These are phyloP conservation scores for Calosoma granatense DNA, from an alignment of 1,140 invertebrate species.

Conservation along the genomic window DNA sequence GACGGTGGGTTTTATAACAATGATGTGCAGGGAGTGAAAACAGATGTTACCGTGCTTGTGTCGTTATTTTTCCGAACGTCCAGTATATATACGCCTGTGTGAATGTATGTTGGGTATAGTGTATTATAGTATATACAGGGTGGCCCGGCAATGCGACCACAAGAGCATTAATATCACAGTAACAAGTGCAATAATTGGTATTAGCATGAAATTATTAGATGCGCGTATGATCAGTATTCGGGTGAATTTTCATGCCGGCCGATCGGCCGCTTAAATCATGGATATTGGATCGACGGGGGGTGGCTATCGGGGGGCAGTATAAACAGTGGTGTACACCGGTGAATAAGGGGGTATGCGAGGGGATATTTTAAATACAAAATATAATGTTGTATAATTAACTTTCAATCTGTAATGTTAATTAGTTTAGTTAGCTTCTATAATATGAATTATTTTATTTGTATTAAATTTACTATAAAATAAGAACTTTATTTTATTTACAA, in stretches of 20 bases:
- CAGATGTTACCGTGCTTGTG: not conserved
- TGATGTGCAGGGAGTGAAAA: too few relatives aligned
- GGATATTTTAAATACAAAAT: too few relatives aligned
- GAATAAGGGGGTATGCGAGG: too few relatives aligned
- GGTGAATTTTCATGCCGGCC: not conserved
- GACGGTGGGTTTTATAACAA: too few relatives aligned
- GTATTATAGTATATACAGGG: not conserved
- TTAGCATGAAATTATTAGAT: constrained; percentile 5
- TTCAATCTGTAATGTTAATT: too few relatives aligned
- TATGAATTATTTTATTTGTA: too few relatives aligned
- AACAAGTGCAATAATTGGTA: constrained; percentile 8
- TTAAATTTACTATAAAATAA: too few relatives aligned
- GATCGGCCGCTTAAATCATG: not conserved
- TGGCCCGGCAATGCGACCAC: not conserved
- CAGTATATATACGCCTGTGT: not conserved
- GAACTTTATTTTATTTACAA: too few relatives aligned
- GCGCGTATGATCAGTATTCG: not conserved
- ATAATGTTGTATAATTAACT: too few relatives aligned
- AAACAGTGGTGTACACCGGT: too few relatives aligned
- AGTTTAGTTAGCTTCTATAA: too few relatives aligned
- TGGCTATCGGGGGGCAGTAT: too few relatives aligned
- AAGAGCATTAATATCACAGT: constrained; percentile 6
- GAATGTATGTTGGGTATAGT: not conserved
- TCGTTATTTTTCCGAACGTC: not conserved
- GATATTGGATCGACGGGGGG: not conserved